Evolutionary conservation across 2,797 vertebrate genomes (phyloP).

Genomic region (Sphenopsis melanotis): DNA sequence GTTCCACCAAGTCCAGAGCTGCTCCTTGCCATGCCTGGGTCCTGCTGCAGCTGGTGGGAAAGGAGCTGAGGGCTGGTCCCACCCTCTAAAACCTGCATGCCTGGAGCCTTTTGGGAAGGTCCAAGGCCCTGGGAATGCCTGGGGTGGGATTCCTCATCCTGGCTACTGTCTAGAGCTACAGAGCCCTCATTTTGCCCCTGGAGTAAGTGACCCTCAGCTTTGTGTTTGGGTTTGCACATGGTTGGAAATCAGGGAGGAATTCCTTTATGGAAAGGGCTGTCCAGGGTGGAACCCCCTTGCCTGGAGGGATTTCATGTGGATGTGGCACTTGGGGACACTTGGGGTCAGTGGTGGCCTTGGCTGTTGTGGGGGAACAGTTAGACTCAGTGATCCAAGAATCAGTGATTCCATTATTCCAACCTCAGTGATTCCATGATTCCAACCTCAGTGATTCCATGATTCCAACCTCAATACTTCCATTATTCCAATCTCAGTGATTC

Average conservation of each 20-base stretch:
- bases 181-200: neutral
- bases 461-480: accelerated
- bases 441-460: accelerated
- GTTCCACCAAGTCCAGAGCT: neutral
- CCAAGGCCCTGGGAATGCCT: neutral
- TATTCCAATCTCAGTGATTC: accelerated
- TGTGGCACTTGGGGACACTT: neutral
- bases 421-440: accelerated
- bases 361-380: neutral
- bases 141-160: neutral
- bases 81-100: neutral
- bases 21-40: accelerated
- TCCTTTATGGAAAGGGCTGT: neutral
- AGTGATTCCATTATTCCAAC: no score
- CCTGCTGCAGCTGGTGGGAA: neutral
- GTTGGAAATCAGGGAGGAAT: neutral
- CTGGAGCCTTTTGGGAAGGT: neutral
- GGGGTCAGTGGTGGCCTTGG: neutral
- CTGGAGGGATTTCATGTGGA: neutral
- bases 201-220: neutral
- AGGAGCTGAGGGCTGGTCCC: neutral
- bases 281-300: neutral
- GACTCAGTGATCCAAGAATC: accelerated
- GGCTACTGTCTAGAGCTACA: neutral
- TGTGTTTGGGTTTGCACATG: neutral